These are phyloP conservation scores for Strix occidentalis DNA, from an alignment of 2,797 vertebrate species.

Conservation along the genomic window DNA sequence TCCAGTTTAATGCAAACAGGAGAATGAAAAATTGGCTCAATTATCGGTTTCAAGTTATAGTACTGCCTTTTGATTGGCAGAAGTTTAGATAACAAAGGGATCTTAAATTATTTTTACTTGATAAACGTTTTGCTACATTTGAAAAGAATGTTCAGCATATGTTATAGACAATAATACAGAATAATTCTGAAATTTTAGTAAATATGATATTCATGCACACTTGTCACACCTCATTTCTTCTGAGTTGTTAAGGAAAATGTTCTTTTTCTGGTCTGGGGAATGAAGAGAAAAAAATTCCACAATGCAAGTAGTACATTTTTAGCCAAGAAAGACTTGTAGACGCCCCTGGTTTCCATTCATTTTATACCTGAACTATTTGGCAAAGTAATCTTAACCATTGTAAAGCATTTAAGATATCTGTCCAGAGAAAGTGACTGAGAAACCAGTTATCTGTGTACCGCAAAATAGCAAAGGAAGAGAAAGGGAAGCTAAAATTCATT, in stretches of 20 bases:
- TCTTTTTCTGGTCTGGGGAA: background rate
- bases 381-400: background rate
- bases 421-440: background rate
- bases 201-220: background rate
- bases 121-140: background rate
- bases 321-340: background rate
- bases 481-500: background rate
- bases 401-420: background rate
- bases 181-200: background rate
- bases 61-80: background rate
- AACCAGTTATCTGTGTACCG: background rate
- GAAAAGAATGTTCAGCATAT: background rate
- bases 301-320: background rate
- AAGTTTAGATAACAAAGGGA: background rate
- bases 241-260: conserved; percentile 8
- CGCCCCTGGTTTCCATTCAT: background rate
- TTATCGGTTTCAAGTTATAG: background rate
- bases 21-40: background rate
- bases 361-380: conserved; percentile 3
- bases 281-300: background rate
- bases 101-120: background rate
- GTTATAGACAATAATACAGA: background rate
- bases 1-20: background rate
- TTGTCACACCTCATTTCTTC: conserved; percentile 12
- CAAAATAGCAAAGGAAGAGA: background rate